Evolutionary conservation across 2,113 vertebrate species (phyloP).

Genomic region (Marcusenius ussheri): DNA sequence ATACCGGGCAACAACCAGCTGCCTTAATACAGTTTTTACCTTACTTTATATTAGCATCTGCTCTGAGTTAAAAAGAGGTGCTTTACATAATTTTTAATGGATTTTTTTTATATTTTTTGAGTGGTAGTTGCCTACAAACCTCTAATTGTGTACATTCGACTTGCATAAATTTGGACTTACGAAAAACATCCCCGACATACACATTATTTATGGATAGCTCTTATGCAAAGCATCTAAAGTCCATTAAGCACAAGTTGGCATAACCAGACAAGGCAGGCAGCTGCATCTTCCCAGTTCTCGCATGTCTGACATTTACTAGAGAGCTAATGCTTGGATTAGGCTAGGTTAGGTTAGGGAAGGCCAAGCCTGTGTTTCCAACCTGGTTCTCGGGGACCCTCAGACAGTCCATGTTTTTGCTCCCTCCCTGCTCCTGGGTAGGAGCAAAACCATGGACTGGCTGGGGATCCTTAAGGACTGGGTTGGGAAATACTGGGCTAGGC

Average conservation of each 20-base stretch:
- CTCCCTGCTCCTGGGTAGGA: neutral
- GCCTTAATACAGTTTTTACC: slow-evolving; percentile 26
- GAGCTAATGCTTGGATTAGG: neutral
- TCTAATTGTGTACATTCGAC: neutral
- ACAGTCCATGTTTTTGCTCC: neutral
- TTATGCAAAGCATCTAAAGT: neutral
- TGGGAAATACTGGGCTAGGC: neutral
- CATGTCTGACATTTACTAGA: neutral
- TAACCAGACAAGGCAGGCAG: neutral
- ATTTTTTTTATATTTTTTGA: neutral
- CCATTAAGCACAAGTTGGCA: neutral
- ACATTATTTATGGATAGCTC: neutral
- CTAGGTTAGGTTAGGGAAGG: neutral
- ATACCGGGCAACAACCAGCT: slow-evolving; percentile 34
- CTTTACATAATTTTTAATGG: neutral
- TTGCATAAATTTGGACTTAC: neutral
- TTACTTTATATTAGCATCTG: slow-evolving; percentile 20
- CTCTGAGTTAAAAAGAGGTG: slow-evolving; percentile 7
- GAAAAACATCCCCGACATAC: neutral
- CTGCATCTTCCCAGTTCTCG: neutral
- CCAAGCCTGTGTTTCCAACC: neutral
- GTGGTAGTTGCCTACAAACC: neutral
- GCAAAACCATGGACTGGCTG: neutral
- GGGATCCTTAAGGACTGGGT: neutral
- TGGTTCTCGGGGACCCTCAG: neutral